Evolutionary conservation across 1,140 invertebrate genomes (phyloP), one percentile per base, ranked within the genome.

Genomic region (Spodoptera litura): DNA sequence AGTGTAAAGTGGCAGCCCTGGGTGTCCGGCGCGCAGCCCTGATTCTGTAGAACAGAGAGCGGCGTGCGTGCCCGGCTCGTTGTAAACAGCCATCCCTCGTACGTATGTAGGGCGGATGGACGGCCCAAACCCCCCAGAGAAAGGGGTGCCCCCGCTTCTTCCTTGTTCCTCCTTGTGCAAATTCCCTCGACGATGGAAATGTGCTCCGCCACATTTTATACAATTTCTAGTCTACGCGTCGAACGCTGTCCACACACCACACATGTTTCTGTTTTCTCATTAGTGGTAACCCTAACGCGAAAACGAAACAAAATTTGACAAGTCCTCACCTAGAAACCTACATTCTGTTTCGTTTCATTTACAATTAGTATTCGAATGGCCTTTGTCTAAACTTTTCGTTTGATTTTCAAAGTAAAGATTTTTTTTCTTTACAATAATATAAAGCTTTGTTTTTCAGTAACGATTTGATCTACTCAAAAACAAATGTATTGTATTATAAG

Each of bases 111-210:
- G 93, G 88, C 88, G 89, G 86, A 89, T 87, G 91, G 90, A 91
- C 92, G 85, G 85, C 83, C 87, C 87, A 70, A 78, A 66, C 83
- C 82, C 83, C 83, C 87, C 86, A 88, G 85, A 90, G 89, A 92
- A 93, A 93, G 91, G 91, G 92, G 92, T 93, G 88, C 88, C 85
- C 89, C 90, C 89, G 84, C 87, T 85, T 89, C 90, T 94, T 93
- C 92, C 93, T 93, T 91, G 89, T 93, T 91, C 90, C 93, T 93
- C 92, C 93, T 93, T 94, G 93, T 94, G 93, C 93, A 94, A 93
- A 94, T 94, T 94, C 93, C 93, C 93, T 89, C 89, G 92, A 87
- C 93, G 92, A 94, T 94, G 91, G 91, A 94, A 94, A 93, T 94
- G 90, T 91, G 91, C 88, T 93, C 90, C 83, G 91, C 91, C 91